Conservation (phyloP, 2,113 vertebrate species). For the Protobothrops mucrosquamatus region DNA sequence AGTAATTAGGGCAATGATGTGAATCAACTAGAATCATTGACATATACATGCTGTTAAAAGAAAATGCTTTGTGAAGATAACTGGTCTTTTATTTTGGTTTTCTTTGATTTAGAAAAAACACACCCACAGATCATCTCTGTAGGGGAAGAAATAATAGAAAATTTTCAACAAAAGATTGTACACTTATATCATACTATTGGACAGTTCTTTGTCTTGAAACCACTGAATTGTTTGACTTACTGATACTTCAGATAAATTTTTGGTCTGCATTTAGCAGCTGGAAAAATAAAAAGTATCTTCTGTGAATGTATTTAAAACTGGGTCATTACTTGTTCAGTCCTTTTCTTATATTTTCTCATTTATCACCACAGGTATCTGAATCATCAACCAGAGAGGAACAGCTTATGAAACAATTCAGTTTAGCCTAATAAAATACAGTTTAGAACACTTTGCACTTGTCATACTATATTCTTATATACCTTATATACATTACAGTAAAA, state of each 20-base stretch:
- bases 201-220: neutral
- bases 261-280: neutral
- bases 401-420: conserved; percentile 51
- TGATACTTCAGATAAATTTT: conserved; percentile 27
- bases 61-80: neutral
- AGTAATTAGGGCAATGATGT: neutral
- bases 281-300: neutral
- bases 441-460: conserved; percentile 50
- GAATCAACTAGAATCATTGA: neutral
- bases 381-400: conserved; percentile 37
- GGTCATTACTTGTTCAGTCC: neutral
- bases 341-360: conserved; percentile 33
- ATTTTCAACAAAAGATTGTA: neutral
- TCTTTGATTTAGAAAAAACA: neutral
- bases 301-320: conserved; percentile 21
- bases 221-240: neutral
- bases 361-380: conserved; percentile 10
- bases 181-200: neutral
- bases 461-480: conserved; percentile 29
- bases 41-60: neutral
- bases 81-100: neutral
- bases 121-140: neutral
- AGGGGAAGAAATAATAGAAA: neutral
- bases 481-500: conserved; percentile 1
- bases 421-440: conserved; percentile 43